These are phyloP conservation scores for Sebastes matsubarae DNA, from an alignment of 2,797 vertebrate genomes.

Conservation along the genomic window DNA sequence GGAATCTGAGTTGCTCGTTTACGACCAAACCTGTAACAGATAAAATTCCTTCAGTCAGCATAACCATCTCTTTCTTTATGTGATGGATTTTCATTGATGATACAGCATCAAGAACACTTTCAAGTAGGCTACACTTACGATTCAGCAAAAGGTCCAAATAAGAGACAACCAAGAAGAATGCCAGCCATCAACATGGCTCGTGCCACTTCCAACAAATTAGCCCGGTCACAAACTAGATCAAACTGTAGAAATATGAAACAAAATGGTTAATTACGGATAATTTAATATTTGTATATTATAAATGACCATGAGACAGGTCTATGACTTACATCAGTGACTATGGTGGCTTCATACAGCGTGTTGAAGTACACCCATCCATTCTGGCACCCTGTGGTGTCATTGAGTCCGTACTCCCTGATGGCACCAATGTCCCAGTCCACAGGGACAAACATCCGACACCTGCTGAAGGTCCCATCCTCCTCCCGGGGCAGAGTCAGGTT, in stretches of 20 bases:
- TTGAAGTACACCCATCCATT: constrained; percentile 84
- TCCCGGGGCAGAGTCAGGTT: constrained; percentile 83
- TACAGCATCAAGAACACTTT: background rate
- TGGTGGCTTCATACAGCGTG: constrained; percentile 60
- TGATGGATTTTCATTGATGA: background rate
- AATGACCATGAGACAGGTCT: background rate
- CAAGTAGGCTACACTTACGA: constrained; percentile 51
- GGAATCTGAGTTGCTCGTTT: constrained; percentile 77
- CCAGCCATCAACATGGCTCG: constrained; percentile 82
- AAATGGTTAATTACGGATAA: background rate
- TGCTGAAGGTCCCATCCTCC: constrained; percentile 71
- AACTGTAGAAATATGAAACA: constrained; percentile 71
- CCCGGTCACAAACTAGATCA: constrained; percentile 83
- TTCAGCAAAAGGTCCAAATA: constrained; percentile 86
- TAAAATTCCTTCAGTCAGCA: background rate
- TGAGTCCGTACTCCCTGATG: constrained; percentile 78
- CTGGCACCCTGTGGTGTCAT: constrained; percentile 78
- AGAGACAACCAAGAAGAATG: constrained; percentile 78
- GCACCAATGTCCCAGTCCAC: constrained; percentile 76
- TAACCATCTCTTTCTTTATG: background rate
- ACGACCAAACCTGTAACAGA: constrained; percentile 81
- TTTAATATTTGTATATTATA: background rate
- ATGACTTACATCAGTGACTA: constrained; percentile 84
- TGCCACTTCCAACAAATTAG: constrained; percentile 68
- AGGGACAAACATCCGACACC: constrained; percentile 85